Conservation (phyloP, 1,140 invertebrate genomes). For the Drusus annulatus region DNA sequence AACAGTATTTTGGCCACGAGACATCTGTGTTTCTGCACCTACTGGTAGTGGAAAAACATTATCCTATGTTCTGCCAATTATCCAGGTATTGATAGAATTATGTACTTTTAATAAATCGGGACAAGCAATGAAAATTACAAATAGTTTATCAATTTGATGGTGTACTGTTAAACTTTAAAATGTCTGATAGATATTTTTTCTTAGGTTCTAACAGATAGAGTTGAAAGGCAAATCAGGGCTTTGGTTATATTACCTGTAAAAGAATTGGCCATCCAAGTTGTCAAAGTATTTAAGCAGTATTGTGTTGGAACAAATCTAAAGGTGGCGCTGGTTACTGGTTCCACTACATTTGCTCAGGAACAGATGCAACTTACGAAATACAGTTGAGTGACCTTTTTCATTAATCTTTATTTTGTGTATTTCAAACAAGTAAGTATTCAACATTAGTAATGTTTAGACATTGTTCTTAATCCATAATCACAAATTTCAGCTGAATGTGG, state of each 20-base stretch:
- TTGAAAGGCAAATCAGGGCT: constrained; percentile 80
- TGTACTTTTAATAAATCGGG: constrained; percentile 14
- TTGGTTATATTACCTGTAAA: constrained; percentile 93
- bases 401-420: no score
- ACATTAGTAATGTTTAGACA: no score
- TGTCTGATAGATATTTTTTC: constrained; percentile 43
- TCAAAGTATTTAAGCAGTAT: constrained; percentile 85
- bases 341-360: constrained; percentile 81
- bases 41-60: constrained; percentile 99
- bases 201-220: constrained; percentile 60
- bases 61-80: constrained; percentile 92
- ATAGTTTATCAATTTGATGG: no score
- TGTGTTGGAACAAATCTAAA: constrained; percentile 80
- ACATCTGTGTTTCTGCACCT: constrained; percentile 97
- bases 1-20: constrained; percentile 79
- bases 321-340: constrained; percentile 82
- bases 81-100: constrained; percentile 75
- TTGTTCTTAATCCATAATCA: constrained; percentile 3
- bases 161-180: no score
- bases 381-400: constrained; percentile 65
- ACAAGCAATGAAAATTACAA: no score
- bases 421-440: no score
- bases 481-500: constrained; percentile 65
- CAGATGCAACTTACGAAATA: constrained; percentile 81
- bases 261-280: constrained; percentile 92